Base-by-base conservation (phyloP, 92 coral and sea anemone genomes). In the Metridium senile region DNA sequence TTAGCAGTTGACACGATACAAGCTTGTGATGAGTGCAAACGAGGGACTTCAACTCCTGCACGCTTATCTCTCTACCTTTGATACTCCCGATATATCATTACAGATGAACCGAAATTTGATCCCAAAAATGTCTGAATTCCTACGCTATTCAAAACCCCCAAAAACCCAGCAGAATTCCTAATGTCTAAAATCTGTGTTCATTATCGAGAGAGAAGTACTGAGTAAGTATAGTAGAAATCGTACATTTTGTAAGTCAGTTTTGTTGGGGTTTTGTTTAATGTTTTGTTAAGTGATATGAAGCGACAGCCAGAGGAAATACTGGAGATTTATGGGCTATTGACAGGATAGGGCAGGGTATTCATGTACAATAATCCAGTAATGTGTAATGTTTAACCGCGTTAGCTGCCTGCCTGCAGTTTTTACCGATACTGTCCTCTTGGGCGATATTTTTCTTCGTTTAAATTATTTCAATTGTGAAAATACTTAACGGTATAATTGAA, bases 241-340 rank as follows among this genome's bases (percentile, higher is more conserved):
- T 6, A 4, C 8, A 39, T 6, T 6, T 39, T 39, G 49, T 39
- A 13, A 39, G 6, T 39, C 13, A 39, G 6, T 4, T 39, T 39
- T 23, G 39, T 11, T 26, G 32, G 78, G 30, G 33, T 18, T 28
- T 32, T 73, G 70, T 32, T 77, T 53, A 65, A 54, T 67, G 53
- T 65, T 57, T 22, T 66, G 46, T 56, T 0, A 35, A 66, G 22
- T 77, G 54, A 34, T 72, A 20, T 31, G 51, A 31, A 63, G 7
- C 35, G 82, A 77, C 66, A 80, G 79, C 64, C 1, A 23, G 47
- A 76, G 91, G 84, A 87, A 87, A 77, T 66, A 56, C 77, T 87
- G 91, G 61, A 81, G 91, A 87, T 81, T 87, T 81, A 81, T 74
- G 81, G 84, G 51, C 52, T 54, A 58, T 26, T 77, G 87, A 87